Evolutionary conservation across 2,888 invertebrate genomes (phyloP).

Genomic region (Megalurothrips usitatus): DNA sequence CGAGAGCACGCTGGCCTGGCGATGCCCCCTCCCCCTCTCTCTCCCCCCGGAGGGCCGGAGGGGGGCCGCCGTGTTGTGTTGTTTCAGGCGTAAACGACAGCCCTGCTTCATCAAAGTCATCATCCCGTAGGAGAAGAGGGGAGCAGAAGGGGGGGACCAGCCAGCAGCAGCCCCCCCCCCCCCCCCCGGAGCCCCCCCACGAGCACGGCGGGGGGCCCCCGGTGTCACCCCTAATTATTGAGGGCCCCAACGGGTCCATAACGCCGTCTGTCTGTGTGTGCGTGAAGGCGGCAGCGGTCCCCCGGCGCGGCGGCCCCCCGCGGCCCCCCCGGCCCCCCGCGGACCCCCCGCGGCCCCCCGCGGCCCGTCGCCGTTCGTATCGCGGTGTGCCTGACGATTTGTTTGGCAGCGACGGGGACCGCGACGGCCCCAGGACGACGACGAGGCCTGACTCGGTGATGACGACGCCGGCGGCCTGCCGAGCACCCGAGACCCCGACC

Average conservation of each 20-base stretch:
- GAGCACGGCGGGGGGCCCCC: neutral
- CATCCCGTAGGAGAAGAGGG: neutral
- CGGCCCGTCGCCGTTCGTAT: neutral
- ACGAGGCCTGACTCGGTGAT: neutral
- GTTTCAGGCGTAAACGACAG: conserved; percentile 21
- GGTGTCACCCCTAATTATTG: conserved; percentile 1
- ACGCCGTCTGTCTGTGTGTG: neutral
- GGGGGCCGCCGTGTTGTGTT: neutral
- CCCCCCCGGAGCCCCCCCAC: neutral
- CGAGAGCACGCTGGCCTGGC: neutral
- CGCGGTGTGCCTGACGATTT: neutral
- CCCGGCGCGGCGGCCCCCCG: neutral
- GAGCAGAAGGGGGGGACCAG: neutral
- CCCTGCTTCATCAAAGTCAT: conserved; percentile 26
- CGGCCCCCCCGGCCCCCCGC: neutral
- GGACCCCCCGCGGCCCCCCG: neutral
- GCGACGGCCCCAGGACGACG: neutral
- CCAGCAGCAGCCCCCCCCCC: neutral
- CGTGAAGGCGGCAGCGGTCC: neutral
- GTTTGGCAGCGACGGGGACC: neutral
- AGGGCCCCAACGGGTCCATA: neutral
- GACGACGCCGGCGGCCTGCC: neutral
- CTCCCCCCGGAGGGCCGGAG: neutral
- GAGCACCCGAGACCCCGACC: neutral
- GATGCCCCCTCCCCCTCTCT: neutral